Evolutionary conservation across 2,888 invertebrate species (phyloP), one percentile per base, ranked within the genome.

Genomic region (Standfussiana lucernea): DNA sequence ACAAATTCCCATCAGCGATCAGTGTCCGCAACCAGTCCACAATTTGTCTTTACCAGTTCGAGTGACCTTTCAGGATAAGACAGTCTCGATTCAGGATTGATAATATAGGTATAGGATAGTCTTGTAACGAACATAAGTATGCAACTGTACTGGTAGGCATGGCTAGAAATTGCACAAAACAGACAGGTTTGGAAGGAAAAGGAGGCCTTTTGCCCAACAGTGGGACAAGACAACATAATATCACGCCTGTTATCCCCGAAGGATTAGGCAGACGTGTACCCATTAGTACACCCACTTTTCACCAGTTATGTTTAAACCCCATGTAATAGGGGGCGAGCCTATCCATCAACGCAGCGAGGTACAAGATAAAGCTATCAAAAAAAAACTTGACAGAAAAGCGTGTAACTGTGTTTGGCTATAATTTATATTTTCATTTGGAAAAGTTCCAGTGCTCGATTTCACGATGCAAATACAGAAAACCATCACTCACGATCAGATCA

Each of bases 401-500:
- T 18, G 7, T 88, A 86, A 84, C 79, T 75, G 69, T 83, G 84
- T 82, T 82, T 82, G 83, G 88, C 88, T 87, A 89, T 4, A 88
- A 89, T 80, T 86, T 89, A 32, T 11, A 11, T 6, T 89, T 89
- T 89, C 86, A 86, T 77, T 84, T 76, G 73, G 73, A 84, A 89
- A 90, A 84, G 80, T 86, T 84, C 59, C 65, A 73, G 47, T 64
- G 35, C 42, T 77, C 65, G 53, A 82, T 83, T 87, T 81, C 84
- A 87, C 79, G 85, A 89, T 90, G 83, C 85, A 89, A 89, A 90
- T 88, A 84, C 73, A 75, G 64, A 80, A 76, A 80, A 77, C 83
- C 84, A 82, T 85, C 87, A 84, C 69, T 65, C 81, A 83, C 80
- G 88, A 88, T 90, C 89, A 83, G 89, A 91, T 91, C 85, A 86